A percentile compares a stretch with the other conserved stretches of the same genome.
Evolutionary conservation across 92 coral and sea anemone species (phyloP).

Genomic region (Montipora capitata): DNA sequence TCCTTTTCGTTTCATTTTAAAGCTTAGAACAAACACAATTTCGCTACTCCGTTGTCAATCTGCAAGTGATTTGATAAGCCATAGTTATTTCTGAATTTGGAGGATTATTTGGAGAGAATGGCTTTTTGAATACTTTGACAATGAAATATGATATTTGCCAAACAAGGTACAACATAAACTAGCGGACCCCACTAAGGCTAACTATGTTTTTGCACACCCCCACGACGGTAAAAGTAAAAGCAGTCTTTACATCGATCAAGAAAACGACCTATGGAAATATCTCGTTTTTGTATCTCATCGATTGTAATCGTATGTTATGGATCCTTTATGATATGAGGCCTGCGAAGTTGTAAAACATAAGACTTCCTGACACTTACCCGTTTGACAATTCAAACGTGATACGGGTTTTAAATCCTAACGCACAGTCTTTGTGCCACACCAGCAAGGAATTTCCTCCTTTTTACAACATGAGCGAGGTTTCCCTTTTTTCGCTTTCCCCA

Average conservation of each 20-base stretch:
- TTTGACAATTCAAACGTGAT: slow-evolving; percentile 47
- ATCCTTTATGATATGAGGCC: slow-evolving; percentile 15
- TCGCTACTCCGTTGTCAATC: not conserved
- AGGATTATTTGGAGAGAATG: too few relatives aligned
- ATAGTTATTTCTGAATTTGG: not conserved
- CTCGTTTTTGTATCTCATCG: not conserved
- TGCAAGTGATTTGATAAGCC: not conserved
- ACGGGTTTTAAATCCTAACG: slow-evolving; percentile 53
- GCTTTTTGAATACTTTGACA: not conserved
- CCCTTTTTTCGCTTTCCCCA: slow-evolving; percentile 48
- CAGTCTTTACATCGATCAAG: not conserved
- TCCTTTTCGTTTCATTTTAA: slow-evolving; percentile 7
- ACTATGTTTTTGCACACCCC: not conserved
- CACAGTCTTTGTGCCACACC: slow-evolving; percentile 57
- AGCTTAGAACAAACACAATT: slow-evolving; percentile 40
- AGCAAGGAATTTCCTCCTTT: slow-evolving; percentile 25
- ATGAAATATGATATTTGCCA: not conserved
- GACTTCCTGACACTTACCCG: slow-evolving; percentile 82
- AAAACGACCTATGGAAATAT: not conserved
- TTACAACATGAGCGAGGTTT: slow-evolving; percentile 57
- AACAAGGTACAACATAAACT: not conserved
- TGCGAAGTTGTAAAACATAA: slow-evolving; percentile 26
- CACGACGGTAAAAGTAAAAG: not conserved
- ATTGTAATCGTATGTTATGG: slow-evolving; percentile 4
- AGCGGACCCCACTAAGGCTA: not conserved